phyloP scores from a whole-genome alignment of 2,888 invertebrate genomes.

The Drosophila mimica region DNA sequence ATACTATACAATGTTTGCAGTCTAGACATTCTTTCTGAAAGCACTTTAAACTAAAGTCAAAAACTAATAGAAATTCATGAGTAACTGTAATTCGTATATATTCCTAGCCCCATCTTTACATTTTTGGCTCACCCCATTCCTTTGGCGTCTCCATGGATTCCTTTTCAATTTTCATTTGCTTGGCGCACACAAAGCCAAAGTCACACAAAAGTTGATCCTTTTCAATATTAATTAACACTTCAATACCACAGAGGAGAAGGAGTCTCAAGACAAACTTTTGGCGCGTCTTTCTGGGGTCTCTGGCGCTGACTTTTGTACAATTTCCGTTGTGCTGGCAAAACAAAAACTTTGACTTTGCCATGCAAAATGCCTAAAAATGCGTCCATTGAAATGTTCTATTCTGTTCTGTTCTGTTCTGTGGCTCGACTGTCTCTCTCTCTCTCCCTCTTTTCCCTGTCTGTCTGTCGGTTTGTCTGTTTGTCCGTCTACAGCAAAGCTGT shows the following conservation, averaged over 20 bases:
- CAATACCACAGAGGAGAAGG: slow-evolving; percentile 77
- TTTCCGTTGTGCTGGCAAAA: slow-evolving; percentile 59
- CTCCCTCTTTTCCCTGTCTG: background rate
- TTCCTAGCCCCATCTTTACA: slow-evolving; percentile 13
- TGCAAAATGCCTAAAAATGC: slow-evolving; percentile 72
- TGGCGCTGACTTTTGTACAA: slow-evolving; percentile 70
- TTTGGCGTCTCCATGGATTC: slow-evolving; percentile 44
- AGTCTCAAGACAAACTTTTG: slow-evolving; percentile 66
- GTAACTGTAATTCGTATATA: slow-evolving; percentile 32
- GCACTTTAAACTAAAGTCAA: slow-evolving; percentile 24
- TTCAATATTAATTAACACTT: slow-evolving; percentile 84
- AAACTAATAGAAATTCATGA: slow-evolving; percentile 38
- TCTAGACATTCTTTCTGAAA: slow-evolving; percentile 8
- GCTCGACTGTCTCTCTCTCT: slow-evolving; percentile 1
- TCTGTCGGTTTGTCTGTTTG: slow-evolving; percentile 8
- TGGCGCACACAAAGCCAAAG: slow-evolving; percentile 67
- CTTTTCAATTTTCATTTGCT: slow-evolving; percentile 73
- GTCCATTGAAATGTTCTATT: slow-evolving; percentile 54
- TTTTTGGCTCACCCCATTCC: background rate
- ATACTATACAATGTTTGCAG: background rate
- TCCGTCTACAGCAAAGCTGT: slow-evolving; percentile 46
- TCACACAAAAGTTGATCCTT: slow-evolving; percentile 82
- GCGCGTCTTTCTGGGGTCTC: slow-evolving; percentile 42
- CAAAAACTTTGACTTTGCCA: slow-evolving; percentile 60
- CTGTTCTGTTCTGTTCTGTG: background rate